phyloP scores from a whole-genome alignment of 53 echinoderm and acorn worm species.

The Mesocentrotus franciscanus region DNA sequence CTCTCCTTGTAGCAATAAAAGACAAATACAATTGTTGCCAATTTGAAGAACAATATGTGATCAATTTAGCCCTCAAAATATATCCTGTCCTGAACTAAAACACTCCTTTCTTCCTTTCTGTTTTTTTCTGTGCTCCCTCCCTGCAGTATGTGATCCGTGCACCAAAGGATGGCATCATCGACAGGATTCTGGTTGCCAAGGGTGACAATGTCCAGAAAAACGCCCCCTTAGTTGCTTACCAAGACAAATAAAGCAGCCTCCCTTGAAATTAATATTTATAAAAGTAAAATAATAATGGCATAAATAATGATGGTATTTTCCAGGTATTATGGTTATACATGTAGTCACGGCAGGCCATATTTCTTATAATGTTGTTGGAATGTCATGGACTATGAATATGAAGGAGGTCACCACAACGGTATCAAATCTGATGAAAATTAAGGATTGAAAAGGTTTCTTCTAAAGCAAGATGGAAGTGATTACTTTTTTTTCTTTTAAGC shows the following conservation, averaged over 20 bases:
- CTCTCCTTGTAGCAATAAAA: no score
- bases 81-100: no score
- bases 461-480: neutral
- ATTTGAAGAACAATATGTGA: no score
- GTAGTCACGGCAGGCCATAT: neutral
- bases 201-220: slow-evolving; percentile 91
- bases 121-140: slow-evolving; percentile 11
- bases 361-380: neutral
- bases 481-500: neutral
- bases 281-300: neutral
- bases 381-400: neutral
- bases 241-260: slow-evolving; percentile 9
- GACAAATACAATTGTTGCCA: no score
- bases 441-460: neutral
- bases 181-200: slow-evolving; percentile 79
- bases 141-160: slow-evolving; percentile 93
- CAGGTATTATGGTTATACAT: neutral
- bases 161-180: slow-evolving; percentile 88
- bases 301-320: neutral
- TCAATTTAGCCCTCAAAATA: no score
- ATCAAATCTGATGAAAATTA: no score
- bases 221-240: slow-evolving; percentile 79
- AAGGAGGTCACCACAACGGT: no score
- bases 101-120: neutral
- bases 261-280: neutral